phyloP scores from a whole-genome alignment of 2,113 vertebrate genomes.

The Sisor rabdophorus region DNA sequence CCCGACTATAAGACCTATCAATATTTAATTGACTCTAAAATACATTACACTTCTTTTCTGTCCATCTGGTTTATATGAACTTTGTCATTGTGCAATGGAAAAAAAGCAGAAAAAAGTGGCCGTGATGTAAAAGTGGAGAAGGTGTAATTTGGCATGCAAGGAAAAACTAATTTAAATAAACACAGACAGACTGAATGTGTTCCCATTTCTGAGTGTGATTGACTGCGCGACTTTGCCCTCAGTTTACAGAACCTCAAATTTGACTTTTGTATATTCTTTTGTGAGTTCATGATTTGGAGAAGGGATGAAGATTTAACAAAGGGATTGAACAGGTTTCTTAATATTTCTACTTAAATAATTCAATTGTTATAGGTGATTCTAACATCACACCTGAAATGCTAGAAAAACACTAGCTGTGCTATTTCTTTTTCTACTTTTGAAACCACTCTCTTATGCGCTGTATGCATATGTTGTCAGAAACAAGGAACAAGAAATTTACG shows the following conservation, averaged over 20 bases:
- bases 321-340: neutral
- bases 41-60: neutral
- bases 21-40: conserved; percentile 15
- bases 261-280: neutral
- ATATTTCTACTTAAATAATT: neutral
- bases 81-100: neutral
- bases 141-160: neutral
- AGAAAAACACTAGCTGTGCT: no score
- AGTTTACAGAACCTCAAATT: no score
- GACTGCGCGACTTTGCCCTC: neutral
- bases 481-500: no score
- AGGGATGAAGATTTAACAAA: neutral
- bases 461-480: no score
- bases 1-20: neutral
- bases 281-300: neutral
- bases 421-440: no score
- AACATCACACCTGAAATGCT: no score
- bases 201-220: neutral
- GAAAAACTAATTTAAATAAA: neutral
- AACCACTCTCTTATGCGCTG: no score
- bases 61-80: conserved; percentile 14
- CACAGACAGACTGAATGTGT: neutral
- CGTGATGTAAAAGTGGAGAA: conserved; percentile 11
- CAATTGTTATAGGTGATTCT: neutral
- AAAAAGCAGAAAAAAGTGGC: neutral